Evolutionary conservation across 2,113 vertebrate species (phyloP).

Genomic region (Ahaetulla prasina): DNA sequence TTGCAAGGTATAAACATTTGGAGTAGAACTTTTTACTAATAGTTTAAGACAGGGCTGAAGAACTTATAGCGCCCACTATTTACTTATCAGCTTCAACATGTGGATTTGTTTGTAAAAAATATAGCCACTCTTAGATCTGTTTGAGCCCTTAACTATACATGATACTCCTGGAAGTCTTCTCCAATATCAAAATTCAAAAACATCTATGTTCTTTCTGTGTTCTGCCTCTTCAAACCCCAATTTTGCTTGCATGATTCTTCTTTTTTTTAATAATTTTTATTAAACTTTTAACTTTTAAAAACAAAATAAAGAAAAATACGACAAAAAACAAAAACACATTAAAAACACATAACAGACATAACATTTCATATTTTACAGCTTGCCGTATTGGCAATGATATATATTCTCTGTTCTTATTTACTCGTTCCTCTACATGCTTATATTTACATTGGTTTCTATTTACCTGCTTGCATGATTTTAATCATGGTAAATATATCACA

Average conservation of each 20-base stretch:
- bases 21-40: neutral
- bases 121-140: neutral
- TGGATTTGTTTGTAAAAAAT: neutral
- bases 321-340: no score
- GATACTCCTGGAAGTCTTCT: neutral
- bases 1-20: neutral
- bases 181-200: neutral
- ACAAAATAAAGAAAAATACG: no score
- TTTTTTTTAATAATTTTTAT: no score
- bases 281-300: no score
- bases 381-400: no score
- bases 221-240: neutral
- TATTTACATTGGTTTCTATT: no score
- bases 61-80: neutral
- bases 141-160: neutral
- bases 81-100: neutral
- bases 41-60: neutral
- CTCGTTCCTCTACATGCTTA: no score
- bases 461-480: neutral
- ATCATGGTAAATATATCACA: neutral
- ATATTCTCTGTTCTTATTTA: no score
- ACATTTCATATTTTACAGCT: no score
- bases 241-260: neutral
- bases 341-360: no score
- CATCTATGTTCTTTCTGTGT: neutral